A percentile compares a stretch with the other conserved stretches of the same genome.
Conservation (phyloP, 2,888 invertebrate species). For the Parascotia fuliginaria region DNA sequence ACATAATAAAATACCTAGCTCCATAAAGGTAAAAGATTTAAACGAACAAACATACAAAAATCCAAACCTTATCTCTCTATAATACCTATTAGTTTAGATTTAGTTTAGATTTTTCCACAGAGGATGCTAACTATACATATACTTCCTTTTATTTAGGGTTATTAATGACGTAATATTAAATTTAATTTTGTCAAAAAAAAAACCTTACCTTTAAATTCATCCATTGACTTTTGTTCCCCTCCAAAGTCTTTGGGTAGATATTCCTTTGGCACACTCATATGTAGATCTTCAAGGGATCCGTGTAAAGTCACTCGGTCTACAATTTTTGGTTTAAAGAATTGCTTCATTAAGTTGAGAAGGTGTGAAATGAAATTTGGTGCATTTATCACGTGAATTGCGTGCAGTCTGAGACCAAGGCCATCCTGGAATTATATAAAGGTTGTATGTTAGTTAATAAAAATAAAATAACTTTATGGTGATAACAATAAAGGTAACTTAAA, state of each 20-base stretch:
- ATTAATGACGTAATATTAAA: neutral
- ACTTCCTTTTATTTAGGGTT: too few relatives aligned
- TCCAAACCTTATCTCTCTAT: too few relatives aligned
- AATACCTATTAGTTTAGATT: too few relatives aligned
- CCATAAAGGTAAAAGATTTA: too few relatives aligned
- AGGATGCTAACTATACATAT: too few relatives aligned
- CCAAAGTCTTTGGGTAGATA: slow-evolving; percentile 70
- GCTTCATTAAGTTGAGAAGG: slow-evolving; percentile 64
- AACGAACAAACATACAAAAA: too few relatives aligned
- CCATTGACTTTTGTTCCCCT: slow-evolving; percentile 59
- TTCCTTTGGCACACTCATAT: slow-evolving; percentile 59
- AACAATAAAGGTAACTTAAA: too few relatives aligned
- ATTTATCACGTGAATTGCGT: slow-evolving; percentile 75
- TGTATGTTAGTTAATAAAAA: too few relatives aligned
- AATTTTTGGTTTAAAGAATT: slow-evolving; percentile 71
- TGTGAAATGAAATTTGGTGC: slow-evolving; percentile 62
- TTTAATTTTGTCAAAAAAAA: neutral
- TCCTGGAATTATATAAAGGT: too few relatives aligned
- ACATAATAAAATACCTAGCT: too few relatives aligned
- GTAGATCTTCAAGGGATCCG: slow-evolving; percentile 59
- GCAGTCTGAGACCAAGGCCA: slow-evolving; percentile 70
- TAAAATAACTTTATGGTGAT: too few relatives aligned
- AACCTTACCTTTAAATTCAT: slow-evolving; percentile 67
- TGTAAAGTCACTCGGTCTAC: slow-evolving; percentile 66
- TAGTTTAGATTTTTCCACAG: too few relatives aligned